A percentile compares a stretch with the other conserved stretches of the same genome.
Conservation (phyloP, 2,888 invertebrate species). For the Nipponacmea schrenckii region DNA sequence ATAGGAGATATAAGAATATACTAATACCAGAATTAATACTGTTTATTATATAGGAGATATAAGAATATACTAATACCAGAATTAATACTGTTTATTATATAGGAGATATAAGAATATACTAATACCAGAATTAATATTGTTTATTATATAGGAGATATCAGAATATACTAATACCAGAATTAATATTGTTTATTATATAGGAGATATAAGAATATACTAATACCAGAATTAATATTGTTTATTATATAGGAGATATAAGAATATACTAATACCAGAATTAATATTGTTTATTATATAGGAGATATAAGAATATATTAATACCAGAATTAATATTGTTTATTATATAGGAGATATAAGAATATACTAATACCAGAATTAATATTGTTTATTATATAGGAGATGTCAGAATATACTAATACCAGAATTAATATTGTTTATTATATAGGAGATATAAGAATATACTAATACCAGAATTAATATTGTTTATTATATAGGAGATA, state of each 20-base stretch:
- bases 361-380: slow-evolving; percentile 49
- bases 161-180: slow-evolving; percentile 46
- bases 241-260: slow-evolving; percentile 34
- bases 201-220: slow-evolving; percentile 38
- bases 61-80: slow-evolving; percentile 46
- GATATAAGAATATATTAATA: slow-evolving; percentile 42
- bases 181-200: slow-evolving; percentile 29
- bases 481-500: slow-evolving; percentile 32
- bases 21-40: slow-evolving; percentile 45
- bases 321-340: slow-evolving; percentile 34
- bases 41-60: slow-evolving; percentile 33
- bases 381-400: slow-evolving; percentile 26
- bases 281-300: slow-evolving; percentile 24
- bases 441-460: slow-evolving; percentile 38
- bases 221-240: slow-evolving; percentile 40
- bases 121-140: slow-evolving; percentile 41
- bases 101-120: slow-evolving; percentile 44
- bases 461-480: slow-evolving; percentile 47
- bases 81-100: slow-evolving; percentile 14
- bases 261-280: slow-evolving; percentile 49
- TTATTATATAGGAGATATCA: slow-evolving; percentile 34
- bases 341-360: slow-evolving; percentile 35
- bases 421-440: slow-evolving; percentile 23
- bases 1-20: slow-evolving; percentile 39
- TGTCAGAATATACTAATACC: slow-evolving; percentile 48